Conservation (phyloP, 2,888 invertebrate genomes). For the Acleris emargana region DNA sequence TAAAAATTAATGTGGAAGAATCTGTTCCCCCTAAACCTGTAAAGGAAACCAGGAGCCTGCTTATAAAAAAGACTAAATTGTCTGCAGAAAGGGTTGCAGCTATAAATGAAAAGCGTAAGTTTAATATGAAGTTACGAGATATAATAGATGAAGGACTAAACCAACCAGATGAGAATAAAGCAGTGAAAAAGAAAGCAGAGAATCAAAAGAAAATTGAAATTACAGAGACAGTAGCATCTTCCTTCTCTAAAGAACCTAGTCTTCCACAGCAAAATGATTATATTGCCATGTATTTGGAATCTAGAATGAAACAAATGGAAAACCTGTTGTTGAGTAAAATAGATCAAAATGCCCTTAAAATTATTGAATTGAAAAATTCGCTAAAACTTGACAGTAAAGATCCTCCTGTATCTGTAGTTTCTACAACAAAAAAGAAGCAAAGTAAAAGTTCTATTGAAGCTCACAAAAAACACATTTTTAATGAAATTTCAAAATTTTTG, state of each 20-base stretch:
- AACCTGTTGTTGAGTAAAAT: conserved; percentile 63
- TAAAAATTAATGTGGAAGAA: conserved; percentile 2
- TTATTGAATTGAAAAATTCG: conserved; percentile 57
- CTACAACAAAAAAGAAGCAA: conserved; percentile 39
- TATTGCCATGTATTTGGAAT: conserved; percentile 61
- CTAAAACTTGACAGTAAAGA: conserved; percentile 42
- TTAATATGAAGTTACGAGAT: conserved; percentile 72
- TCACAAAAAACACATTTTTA: conserved; percentile 63
- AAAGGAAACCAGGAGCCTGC: neutral
- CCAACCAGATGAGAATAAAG: conserved; percentile 51
- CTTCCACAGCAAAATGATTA: conserved; percentile 51
- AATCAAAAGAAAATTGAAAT: conserved; percentile 34
- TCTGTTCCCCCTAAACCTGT: neutral
- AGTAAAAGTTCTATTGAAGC: conserved; percentile 45
- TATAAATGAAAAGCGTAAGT: conserved; percentile 70
- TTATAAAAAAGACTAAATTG: conserved; percentile 52
- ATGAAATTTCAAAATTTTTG: conserved; percentile 70
- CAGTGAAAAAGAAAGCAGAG: conserved; percentile 36
- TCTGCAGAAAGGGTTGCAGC: conserved; percentile 66
- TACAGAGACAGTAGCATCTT: conserved; percentile 31
- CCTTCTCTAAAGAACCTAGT: conserved; percentile 43
- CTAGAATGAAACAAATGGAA: conserved; percentile 68
- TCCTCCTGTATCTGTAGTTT: conserved; percentile 54
- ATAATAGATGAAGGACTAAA: conserved; percentile 66
- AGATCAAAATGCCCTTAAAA: conserved; percentile 66